A percentile compares a stretch with the other conserved stretches of the same genome.
Evolutionary conservation across 2,888 invertebrate species (phyloP).

Genomic region (Protonemura montana): DNA sequence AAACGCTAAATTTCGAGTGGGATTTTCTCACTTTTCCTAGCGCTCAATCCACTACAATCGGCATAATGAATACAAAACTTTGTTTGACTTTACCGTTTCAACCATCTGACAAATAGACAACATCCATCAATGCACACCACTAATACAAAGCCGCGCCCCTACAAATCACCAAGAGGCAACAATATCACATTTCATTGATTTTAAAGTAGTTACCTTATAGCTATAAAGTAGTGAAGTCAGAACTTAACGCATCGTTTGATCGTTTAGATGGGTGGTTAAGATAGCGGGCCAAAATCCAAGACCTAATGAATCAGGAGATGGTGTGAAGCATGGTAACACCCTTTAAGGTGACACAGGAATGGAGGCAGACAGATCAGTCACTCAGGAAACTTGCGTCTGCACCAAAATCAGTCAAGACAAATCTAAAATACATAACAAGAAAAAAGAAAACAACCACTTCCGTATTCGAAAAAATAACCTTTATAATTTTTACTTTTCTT

Average conservation of each 20-base stretch:
- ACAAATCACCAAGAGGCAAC: neutral
- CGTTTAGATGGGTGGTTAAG: neutral
- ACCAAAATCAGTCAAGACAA: neutral
- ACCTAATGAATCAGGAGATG: constrained; percentile 18
- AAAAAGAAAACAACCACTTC: neutral
- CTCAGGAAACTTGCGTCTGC: neutral
- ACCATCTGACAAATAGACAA: neutral
- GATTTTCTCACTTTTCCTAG: neutral
- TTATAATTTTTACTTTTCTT: neutral
- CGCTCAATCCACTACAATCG: neutral
- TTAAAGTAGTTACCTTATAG: neutral
- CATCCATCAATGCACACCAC: neutral
- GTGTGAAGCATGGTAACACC: neutral
- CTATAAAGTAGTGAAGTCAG: neutral
- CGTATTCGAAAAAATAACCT: neutral
- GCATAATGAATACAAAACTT: neutral
- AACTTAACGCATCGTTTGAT: neutral
- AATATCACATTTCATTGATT: neutral
- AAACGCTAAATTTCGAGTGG: neutral
- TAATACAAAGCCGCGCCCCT: neutral
- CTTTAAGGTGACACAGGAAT: neutral
- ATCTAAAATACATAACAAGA: too few relatives aligned
- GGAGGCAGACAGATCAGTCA: neutral
- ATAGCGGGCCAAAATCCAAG: neutral
- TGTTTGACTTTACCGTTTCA: neutral